These are phyloP conservation scores for Grallaria varia DNA, from an alignment of 2,113 vertebrate genomes.

Conservation along the genomic window DNA sequence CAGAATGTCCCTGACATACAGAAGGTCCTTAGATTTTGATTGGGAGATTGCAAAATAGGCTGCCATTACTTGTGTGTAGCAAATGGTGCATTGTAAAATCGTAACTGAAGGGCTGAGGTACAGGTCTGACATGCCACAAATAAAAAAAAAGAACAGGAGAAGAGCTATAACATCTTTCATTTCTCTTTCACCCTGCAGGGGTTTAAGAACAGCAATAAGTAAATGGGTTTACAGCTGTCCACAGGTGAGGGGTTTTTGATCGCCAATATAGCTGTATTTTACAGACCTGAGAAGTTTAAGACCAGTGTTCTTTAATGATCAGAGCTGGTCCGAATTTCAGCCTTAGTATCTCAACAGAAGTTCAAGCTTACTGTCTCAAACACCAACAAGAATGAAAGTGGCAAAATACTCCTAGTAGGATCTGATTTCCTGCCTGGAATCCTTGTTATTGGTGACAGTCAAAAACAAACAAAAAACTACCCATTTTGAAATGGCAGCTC, in stretches of 20 bases:
- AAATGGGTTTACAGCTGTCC: constrained; percentile 2
- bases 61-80: constrained; percentile 3
- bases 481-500: constrained; percentile 28
- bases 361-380: not conserved
- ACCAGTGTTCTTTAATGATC: not conserved
- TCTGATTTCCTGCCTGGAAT: constrained; percentile 39
- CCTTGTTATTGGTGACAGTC: constrained; percentile 11
- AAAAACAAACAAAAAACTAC: not conserved
- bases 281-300: not conserved
- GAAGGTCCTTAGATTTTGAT: constrained; percentile 56
- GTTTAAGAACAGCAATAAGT: constrained; percentile 24
- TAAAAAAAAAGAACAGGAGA: not conserved
- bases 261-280: not conserved
- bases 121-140: not conserved
- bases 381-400: not conserved
- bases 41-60: constrained; percentile 29
- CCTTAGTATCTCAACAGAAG: not conserved
- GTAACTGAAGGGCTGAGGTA: not conserved
- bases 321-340: not conserved
- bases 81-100: constrained; percentile 8
- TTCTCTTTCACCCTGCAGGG: constrained; percentile 32
- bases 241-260: not conserved
- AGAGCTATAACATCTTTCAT: constrained; percentile 12
- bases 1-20: constrained; percentile 30
- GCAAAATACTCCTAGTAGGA: not conserved